Evolutionary conservation across 2,888 invertebrate species (phyloP).

Genomic region (Arge pagana): DNA sequence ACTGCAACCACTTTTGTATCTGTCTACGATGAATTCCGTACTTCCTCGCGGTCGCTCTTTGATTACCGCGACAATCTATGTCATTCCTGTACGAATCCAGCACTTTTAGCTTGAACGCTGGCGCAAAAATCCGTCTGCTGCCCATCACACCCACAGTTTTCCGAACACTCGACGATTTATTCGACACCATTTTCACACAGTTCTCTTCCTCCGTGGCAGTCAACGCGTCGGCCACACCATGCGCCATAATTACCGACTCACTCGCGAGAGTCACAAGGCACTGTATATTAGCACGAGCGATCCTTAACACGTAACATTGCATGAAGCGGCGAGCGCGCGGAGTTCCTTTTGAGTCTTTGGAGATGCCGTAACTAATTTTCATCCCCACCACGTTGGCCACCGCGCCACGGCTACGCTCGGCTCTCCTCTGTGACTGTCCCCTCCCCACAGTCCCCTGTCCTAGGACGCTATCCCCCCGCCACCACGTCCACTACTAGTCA

Average conservation of each 20-base stretch:
- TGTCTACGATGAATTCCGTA: slow-evolving; percentile 88
- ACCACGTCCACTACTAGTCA: slow-evolving; percentile 39
- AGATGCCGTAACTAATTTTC: slow-evolving; percentile 56
- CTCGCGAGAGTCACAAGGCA: slow-evolving; percentile 25
- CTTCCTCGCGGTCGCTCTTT: slow-evolving; percentile 86
- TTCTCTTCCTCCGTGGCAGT: slow-evolving; percentile 46
- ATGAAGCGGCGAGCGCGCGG: slow-evolving; percentile 52
- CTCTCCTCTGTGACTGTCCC: slow-evolving; percentile 26
- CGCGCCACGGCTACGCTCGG: slow-evolving; percentile 29
- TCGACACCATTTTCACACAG: slow-evolving; percentile 51
- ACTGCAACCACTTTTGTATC: slow-evolving; percentile 91
- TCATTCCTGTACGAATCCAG: slow-evolving; percentile 85
- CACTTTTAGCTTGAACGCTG: slow-evolving; percentile 87
- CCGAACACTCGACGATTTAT: slow-evolving; percentile 43
- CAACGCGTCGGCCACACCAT: slow-evolving; percentile 63
- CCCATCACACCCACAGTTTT: slow-evolving; percentile 65
- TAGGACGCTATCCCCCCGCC: slow-evolving; percentile 22
- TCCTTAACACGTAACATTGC: slow-evolving; percentile 55
- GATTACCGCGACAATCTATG: slow-evolving; percentile 86
- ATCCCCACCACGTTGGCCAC: slow-evolving; percentile 42
- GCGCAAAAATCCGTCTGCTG: slow-evolving; percentile 85
- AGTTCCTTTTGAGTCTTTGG: slow-evolving; percentile 56
- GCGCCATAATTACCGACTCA: slow-evolving; percentile 60
- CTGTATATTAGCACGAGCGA: slow-evolving; percentile 14
- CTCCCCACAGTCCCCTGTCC: slow-evolving; percentile 13